Percentiles rank a stretch among this genome's conserved stretches.
phyloP scores from a whole-genome alignment of 2,888 invertebrate genomes.

The Epinotia brunnichana region DNA sequence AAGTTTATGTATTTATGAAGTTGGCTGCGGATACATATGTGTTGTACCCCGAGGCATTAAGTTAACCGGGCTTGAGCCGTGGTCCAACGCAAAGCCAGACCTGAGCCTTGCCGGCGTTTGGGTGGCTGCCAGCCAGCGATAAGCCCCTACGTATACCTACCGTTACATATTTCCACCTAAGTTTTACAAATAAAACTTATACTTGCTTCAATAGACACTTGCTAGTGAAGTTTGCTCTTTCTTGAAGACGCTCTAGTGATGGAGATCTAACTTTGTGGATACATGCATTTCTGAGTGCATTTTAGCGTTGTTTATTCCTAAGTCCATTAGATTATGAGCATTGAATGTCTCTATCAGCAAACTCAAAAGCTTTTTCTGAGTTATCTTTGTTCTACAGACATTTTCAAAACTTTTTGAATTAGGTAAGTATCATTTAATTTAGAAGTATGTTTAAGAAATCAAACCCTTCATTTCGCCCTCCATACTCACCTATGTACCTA shows the following conservation, averaged over 20 bases:
- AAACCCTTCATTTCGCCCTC: too few species aligned
- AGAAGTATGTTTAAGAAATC: too few species aligned
- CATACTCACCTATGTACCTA: too few species aligned
- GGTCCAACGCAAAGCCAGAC: constrained; percentile 54
- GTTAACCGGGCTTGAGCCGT: constrained; percentile 59
- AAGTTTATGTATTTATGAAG: constrained; percentile 42
- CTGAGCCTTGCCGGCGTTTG: constrained; percentile 54
- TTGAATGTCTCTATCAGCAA: constrained; percentile 7
- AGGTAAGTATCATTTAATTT: too few species aligned
- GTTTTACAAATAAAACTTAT: constrained; percentile 45
- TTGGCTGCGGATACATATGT: constrained; percentile 39
- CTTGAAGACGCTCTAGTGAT: constrained; percentile 33
- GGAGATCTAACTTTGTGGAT: constrained; percentile 33
- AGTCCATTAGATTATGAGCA: constrained; percentile 12
- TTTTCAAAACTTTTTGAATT: not conserved
- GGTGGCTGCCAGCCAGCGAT: constrained; percentile 65
- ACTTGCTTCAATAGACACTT: constrained; percentile 41
- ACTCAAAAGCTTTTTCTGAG: not conserved
- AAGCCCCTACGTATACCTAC: constrained; percentile 49
- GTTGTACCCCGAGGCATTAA: constrained; percentile 58
- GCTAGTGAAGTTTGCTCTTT: constrained; percentile 37
- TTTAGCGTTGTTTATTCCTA: constrained; percentile 21
- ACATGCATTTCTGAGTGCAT: constrained; percentile 34
- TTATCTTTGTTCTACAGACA: not conserved
- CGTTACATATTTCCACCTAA: constrained; percentile 45